A percentile compares a stretch with the other conserved stretches of the same genome.
These are phyloP conservation scores for Gastrophryne carolinensis DNA, from an alignment of 2,797 vertebrate genomes.

Conservation along the genomic window DNA sequence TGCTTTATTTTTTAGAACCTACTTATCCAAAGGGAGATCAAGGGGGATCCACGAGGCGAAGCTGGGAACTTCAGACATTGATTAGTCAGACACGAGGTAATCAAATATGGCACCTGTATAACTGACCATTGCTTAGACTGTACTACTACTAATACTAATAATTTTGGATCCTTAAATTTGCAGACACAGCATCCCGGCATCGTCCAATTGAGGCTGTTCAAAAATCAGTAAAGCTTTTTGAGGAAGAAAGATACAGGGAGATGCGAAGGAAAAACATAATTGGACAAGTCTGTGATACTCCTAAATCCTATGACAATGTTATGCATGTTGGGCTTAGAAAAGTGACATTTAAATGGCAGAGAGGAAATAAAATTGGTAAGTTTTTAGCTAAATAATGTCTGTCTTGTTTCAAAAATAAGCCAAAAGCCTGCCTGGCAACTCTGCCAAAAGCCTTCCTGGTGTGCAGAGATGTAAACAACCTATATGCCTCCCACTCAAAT, in stretches of 20 bases:
- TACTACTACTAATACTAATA: too few species aligned
- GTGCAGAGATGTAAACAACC: too few species aligned
- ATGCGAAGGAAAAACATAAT: constrained; percentile 97
- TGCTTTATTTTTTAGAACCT: constrained; percentile 74
- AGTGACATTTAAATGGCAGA: constrained; percentile 99
- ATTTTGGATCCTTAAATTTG: neutral
- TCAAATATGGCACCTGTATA: neutral
- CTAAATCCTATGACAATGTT: constrained; percentile 93
- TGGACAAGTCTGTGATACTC: constrained; percentile 95
- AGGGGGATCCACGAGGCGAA: constrained; percentile 75
- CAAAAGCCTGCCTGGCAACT: too few species aligned
- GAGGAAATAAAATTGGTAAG: constrained; percentile 98
- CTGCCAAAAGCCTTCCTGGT: too few species aligned
- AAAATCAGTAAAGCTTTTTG: constrained; percentile 85
- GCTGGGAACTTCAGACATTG: constrained; percentile 92
- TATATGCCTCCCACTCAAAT: too few species aligned
- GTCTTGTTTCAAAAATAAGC: too few species aligned
- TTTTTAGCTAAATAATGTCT: too few species aligned
- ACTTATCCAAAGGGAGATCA: constrained; percentile 88
- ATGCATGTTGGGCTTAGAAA: constrained; percentile 98
- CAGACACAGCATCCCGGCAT: constrained; percentile 84
- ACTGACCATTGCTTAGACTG: too few species aligned
- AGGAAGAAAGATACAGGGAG: constrained; percentile 85
- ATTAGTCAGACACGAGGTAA: constrained; percentile 92
- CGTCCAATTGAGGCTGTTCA: constrained; percentile 89